Conservation (phyloP, 2,797 vertebrate genomes). For the Meriones psammophilus region DNA sequence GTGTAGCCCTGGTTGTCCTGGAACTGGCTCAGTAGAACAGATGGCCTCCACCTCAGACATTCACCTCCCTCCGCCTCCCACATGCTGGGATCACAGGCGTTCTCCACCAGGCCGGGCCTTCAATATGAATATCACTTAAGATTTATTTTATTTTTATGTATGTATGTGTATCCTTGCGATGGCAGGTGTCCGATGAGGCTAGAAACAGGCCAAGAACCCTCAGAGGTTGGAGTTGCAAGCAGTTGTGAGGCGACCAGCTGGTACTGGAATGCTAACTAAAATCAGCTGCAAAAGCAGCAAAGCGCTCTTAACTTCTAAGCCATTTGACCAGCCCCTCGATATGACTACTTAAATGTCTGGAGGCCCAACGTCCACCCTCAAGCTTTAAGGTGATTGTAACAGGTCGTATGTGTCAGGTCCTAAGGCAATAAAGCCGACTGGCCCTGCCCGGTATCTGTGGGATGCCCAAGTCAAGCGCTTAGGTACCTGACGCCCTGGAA, state of each 20-base stretch:
- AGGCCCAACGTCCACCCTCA: neutral
- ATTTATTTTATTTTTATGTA: neutral
- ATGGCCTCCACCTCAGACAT: neutral
- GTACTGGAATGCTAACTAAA: neutral
- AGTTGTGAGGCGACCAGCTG: neutral
- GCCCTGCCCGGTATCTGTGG: too few relatives aligned
- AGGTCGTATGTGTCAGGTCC: accelerated
- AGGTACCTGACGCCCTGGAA: neutral
- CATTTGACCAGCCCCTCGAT: neutral
- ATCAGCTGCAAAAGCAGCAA: neutral
- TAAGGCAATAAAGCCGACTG: too few relatives aligned
- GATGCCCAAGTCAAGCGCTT: accelerated
- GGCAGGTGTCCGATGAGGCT: neutral
- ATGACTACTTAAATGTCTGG: neutral
- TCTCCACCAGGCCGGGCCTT: neutral
- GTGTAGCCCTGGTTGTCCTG: neutral
- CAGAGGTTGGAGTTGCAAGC: neutral
- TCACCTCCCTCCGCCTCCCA: neutral
- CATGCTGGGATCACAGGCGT: neutral
- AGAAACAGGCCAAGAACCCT: neutral
- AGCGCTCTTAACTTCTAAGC: neutral
- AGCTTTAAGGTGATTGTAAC: neutral
- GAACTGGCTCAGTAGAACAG: neutral
- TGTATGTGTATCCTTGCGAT: neutral
- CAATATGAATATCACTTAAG: neutral